These are phyloP conservation scores for Allobates femoralis DNA, from an alignment of 2,797 vertebrate species.

Conservation along the genomic window DNA sequence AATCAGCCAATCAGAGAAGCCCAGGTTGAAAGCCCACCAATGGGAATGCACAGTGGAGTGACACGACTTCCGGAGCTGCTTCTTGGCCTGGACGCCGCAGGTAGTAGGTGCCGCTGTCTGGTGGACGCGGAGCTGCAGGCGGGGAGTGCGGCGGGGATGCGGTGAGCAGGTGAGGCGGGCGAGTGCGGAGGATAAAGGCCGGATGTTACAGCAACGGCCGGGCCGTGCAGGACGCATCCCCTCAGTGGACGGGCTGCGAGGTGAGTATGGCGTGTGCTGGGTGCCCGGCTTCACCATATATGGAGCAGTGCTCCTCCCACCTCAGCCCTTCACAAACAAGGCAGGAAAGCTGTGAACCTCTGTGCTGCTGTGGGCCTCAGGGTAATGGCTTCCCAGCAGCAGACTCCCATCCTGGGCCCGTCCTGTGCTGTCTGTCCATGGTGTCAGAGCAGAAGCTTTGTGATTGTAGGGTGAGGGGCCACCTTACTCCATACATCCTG, in stretches of 20 bases:
- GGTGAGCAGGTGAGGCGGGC: neutral
- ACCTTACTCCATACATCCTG: too few relatives aligned
- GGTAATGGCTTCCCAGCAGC: neutral
- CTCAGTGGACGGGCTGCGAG: constrained; percentile 17
- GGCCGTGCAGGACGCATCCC: constrained; percentile 45
- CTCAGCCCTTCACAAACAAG: neutral
- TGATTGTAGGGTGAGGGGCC: too few relatives aligned
- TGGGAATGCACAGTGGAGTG: neutral
- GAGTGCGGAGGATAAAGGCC: constrained; percentile 1
- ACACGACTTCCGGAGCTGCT: constrained; percentile 36
- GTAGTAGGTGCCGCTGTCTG: constrained; percentile 18
- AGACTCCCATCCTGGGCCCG: neutral
- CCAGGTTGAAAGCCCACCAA: neutral
- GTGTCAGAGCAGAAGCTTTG: too few relatives aligned
- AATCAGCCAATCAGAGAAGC: neutral
- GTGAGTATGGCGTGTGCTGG: neutral
- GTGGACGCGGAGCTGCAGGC: constrained; percentile 23
- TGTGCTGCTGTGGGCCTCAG: neutral
- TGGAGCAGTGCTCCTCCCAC: neutral
- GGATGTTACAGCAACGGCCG: constrained; percentile 41
- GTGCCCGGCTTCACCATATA: constrained; percentile 58
- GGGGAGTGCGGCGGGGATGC: neutral
- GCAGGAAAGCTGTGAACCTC: neutral
- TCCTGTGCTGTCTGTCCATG: too few relatives aligned
- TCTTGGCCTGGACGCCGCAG: constrained; percentile 33